Evolutionary conservation across 2,113 vertebrate species (phyloP), one percentile per base, ranked within the genome.

Genomic region (Oryzias curvinotus): DNA sequence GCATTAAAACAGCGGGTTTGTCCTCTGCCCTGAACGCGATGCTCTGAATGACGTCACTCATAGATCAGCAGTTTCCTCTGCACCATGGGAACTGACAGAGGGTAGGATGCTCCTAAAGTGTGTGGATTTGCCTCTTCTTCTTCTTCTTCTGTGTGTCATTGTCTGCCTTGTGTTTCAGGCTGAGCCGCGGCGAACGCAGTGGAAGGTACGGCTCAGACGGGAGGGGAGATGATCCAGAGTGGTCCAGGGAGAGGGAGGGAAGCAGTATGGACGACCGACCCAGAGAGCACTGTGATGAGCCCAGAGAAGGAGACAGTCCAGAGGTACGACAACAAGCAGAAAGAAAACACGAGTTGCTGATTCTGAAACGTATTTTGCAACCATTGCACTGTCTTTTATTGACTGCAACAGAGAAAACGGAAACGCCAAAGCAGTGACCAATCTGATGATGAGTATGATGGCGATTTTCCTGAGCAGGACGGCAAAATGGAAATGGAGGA

Each of bases 391-490:
- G 1, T 57, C 15, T 16, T 44, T 25, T 62, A 17, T 26, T 17
- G 16, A 50, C 21, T 75, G 12, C 6, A 42, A 49, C 62, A 94
- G 90, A 89, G 91, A 73, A 87, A 93, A 1, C 85, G 94, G 28
- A 95, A 96, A 65, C 92, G 94, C 52, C 92, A 92, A 68, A 93
- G 90, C 85, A 96, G 94, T 58, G 94, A 96, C 70, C 88, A 94
- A 43, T 96, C 95, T 0, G 95, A 97, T 81, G 95, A 97, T 42
- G 96, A 97, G 79, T 96, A 93, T 0, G 95, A 97, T 63, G 93
- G 93, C 1, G 95, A 98, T 71, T 95, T 95, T 59, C 93, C 91
- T 60, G 95, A 97, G 21, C 95, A 96, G 19, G 94, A 97, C 81
- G 95, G 94, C 73, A 91, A 91, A 71, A 94, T 92, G 49, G 95